These are phyloP conservation scores for Scaptomyza tumidula DNA, from an alignment of 2,888 invertebrate genomes.

Conservation along the genomic window DNA sequence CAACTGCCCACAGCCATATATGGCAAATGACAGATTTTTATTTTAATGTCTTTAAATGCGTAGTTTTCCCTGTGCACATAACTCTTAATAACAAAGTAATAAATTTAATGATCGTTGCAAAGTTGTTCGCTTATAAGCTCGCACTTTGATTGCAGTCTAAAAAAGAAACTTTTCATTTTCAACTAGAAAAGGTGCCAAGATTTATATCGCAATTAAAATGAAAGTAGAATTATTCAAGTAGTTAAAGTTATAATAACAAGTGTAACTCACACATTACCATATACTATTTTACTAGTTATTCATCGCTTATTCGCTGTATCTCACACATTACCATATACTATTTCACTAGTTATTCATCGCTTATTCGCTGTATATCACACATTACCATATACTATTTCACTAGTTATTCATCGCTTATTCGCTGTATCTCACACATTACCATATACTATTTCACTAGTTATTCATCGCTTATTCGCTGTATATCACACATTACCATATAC, in stretches of 20 bases:
- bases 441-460: too few relatives aligned
- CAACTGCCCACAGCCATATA: constrained; percentile 25
- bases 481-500: too few relatives aligned
- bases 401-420: too few relatives aligned
- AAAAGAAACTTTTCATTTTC: not conserved
- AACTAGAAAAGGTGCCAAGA: constrained; percentile 1
- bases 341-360: not conserved
- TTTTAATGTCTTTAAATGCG: constrained; percentile 4
- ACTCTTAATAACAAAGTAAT: constrained; percentile 32
- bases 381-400: not conserved
- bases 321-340: not conserved
- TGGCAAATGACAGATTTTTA: constrained; percentile 20
- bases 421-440: too few relatives aligned
- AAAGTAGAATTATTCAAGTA: too few relatives aligned
- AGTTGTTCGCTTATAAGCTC: constrained; percentile 3
- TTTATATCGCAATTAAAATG: too few relatives aligned
- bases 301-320: not conserved
- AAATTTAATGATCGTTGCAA: constrained; percentile 16
- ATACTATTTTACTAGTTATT: not conserved
- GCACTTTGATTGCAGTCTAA: constrained; percentile 1
- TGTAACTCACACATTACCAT: not conserved
- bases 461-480: too few relatives aligned
- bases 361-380: not conserved
- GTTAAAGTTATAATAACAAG: too few relatives aligned
- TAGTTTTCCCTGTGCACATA: not conserved